Conservation (phyloP, 2,797 vertebrate genomes). For the Acipenser ruthenus region DNA sequence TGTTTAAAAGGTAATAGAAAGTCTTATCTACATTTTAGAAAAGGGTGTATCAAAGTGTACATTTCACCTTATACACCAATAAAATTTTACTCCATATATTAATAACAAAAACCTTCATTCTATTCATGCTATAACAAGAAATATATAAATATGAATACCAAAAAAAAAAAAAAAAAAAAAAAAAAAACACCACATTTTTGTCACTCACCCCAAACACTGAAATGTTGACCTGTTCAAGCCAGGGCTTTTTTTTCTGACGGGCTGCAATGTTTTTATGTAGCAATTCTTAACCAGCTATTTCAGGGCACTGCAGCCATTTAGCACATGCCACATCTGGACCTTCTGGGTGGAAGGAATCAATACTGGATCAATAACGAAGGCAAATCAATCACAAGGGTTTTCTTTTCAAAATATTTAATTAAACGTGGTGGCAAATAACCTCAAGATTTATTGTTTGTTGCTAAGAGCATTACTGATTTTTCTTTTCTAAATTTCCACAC, state of each 20-base stretch:
- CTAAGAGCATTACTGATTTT: slow-evolving; percentile 89
- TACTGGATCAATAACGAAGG: slow-evolving; percentile 73
- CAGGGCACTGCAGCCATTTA: slow-evolving; percentile 65
- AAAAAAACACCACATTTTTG: too few relatives aligned
- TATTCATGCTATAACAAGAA: too few relatives aligned
- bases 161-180: too few relatives aligned
- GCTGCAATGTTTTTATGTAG: slow-evolving; percentile 38
- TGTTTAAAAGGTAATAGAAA: too few relatives aligned
- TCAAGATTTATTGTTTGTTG: slow-evolving; percentile 83
- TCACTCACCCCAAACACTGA: not conserved
- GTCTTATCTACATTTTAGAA: too few relatives aligned
- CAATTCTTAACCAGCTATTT: slow-evolving; percentile 59
- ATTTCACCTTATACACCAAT: too few relatives aligned
- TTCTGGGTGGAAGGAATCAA: slow-evolving; percentile 69
- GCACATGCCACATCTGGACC: slow-evolving; percentile 71
- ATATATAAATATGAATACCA: too few relatives aligned
- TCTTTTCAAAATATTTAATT: slow-evolving; percentile 91
- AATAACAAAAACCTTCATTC: too few relatives aligned
- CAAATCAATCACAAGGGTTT: slow-evolving; percentile 81
- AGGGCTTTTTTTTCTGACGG: slow-evolving; percentile 17
- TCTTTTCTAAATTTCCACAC: slow-evolving; percentile 72
- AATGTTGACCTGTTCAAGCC: slow-evolving; percentile 36
- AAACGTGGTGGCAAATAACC: slow-evolving; percentile 84
- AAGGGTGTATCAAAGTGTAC: too few relatives aligned
- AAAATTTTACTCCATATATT: too few relatives aligned